phyloP scores from a whole-genome alignment of 2,888 invertebrate species.

The Selenia dentaria region DNA sequence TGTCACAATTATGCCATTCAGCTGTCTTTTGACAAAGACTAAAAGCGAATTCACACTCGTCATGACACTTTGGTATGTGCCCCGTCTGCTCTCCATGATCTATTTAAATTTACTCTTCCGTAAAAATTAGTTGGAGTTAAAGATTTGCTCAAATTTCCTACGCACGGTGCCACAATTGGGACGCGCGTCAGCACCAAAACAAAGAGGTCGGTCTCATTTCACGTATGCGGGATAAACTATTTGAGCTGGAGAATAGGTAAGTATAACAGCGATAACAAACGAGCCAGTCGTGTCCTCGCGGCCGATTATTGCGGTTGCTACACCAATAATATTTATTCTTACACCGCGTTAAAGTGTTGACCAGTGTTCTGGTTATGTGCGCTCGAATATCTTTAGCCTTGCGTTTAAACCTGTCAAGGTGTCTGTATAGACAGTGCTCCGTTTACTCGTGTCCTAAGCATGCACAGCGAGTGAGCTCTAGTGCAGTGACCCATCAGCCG shows the following conservation, averaged over 20 bases:
- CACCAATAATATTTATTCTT: constrained; percentile 55
- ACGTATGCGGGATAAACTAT: constrained; percentile 65
- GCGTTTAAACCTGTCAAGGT: constrained; percentile 61
- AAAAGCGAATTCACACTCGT: constrained; percentile 27
- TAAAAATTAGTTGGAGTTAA: constrained; percentile 45
- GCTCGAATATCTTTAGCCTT: constrained; percentile 46
- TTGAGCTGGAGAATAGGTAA: constrained; percentile 73
- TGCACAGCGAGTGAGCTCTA: constrained; percentile 44
- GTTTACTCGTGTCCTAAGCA: constrained; percentile 44
- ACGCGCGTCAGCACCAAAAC: constrained; percentile 73
- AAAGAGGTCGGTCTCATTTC: constrained; percentile 67
- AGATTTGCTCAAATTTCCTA: constrained; percentile 48
- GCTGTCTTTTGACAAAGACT: constrained; percentile 25
- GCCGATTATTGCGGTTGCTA: constrained; percentile 80
- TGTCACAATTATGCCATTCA: constrained; percentile 17
- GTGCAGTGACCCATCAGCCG: constrained; percentile 78
- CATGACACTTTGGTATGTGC: constrained; percentile 21
- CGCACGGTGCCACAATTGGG: constrained; percentile 57
- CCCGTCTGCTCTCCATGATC: constrained; percentile 21
- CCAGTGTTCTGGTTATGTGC: constrained; percentile 42
- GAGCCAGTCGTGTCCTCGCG: constrained; percentile 78
- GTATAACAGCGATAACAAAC: constrained; percentile 77
- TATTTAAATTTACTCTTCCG: constrained; percentile 26
- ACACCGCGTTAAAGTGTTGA: constrained; percentile 43
- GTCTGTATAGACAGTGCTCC: constrained; percentile 43